phyloP scores from a whole-genome alignment of 2,113 vertebrate genomes.

The Centropus bengalensis region DNA sequence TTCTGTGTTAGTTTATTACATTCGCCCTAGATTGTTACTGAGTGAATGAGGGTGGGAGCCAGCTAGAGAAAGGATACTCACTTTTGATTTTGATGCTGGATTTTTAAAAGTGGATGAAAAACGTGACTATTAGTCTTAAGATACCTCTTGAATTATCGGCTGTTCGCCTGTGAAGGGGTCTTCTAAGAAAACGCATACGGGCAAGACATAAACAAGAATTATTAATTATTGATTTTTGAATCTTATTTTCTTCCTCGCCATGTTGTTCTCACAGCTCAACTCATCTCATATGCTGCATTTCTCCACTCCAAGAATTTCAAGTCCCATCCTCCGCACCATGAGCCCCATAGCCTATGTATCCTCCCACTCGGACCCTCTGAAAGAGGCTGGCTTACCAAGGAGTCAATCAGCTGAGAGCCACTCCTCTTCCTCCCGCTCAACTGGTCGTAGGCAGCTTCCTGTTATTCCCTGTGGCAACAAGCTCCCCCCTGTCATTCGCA shows the following conservation, averaged over 20 bases:
- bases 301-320: conserved; percentile 83
- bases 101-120: neutral
- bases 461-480: conserved; percentile 85
- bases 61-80: neutral
- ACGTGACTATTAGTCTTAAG: neutral
- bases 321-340: conserved; percentile 84
- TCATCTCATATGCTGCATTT: conserved; percentile 89
- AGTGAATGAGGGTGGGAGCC: neutral
- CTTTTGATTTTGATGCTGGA: neutral
- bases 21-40: neutral
- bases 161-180: neutral
- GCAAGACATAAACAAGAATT: neutral
- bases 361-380: conserved; percentile 84
- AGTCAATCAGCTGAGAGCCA: conserved; percentile 85
- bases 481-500: conserved; percentile 91
- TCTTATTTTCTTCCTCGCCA: conserved; percentile 53
- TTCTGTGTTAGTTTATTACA: neutral
- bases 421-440: conserved; percentile 79
- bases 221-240: conserved; percentile 25
- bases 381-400: conserved; percentile 79
- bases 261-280: conserved; percentile 85
- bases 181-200: neutral
- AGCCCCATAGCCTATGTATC: conserved; percentile 85
- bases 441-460: conserved; percentile 88
- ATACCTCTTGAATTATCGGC: neutral